Conservation (phyloP, 2,888 invertebrate species). For the Dynastes tityus region DNA sequence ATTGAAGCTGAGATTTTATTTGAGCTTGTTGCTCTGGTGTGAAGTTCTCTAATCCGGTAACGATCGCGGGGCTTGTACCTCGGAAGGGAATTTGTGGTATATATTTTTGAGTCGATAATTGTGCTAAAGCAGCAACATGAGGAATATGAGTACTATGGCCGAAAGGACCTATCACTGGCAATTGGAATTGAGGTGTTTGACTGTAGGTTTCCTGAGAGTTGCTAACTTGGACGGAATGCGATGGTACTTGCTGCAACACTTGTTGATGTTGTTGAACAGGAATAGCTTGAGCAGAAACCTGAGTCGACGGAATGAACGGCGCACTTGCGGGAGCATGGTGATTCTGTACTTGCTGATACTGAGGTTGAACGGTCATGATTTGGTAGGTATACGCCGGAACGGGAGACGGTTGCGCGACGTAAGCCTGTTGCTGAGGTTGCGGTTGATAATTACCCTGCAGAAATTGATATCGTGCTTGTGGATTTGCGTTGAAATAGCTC, state of each 20-base stretch:
- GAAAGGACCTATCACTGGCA: constrained; percentile 38
- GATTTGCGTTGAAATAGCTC: constrained; percentile 65
- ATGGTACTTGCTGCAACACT: constrained; percentile 21
- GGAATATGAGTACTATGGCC: constrained; percentile 55
- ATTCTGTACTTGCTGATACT: constrained; percentile 37
- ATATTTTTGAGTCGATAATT: constrained; percentile 62
- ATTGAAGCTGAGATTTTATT: constrained; percentile 66
- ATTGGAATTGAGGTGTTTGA: constrained; percentile 45
- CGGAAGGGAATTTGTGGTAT: constrained; percentile 38
- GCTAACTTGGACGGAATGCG: constrained; percentile 35
- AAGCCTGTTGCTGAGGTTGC: constrained; percentile 54
- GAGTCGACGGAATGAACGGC: constrained; percentile 51
- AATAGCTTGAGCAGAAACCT: constrained; percentile 50
- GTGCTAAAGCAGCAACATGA: constrained; percentile 62
- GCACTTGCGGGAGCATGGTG: constrained; percentile 47
- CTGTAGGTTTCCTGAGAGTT: constrained; percentile 45
- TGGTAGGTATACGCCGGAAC: constrained; percentile 49
- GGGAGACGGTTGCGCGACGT: constrained; percentile 56
- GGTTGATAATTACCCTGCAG: constrained; percentile 53
- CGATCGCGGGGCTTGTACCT: constrained; percentile 65
- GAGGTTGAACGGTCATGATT: constrained; percentile 40
- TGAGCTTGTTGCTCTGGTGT: constrained; percentile 68
- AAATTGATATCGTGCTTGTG: constrained; percentile 63
- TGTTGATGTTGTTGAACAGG: constrained; percentile 43
- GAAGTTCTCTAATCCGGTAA: constrained; percentile 69